Evolutionary conservation across 2,888 invertebrate species (phyloP), one percentile per base, ranked within the genome.

Genomic region (Pyrrhosoma nymphula): DNA sequence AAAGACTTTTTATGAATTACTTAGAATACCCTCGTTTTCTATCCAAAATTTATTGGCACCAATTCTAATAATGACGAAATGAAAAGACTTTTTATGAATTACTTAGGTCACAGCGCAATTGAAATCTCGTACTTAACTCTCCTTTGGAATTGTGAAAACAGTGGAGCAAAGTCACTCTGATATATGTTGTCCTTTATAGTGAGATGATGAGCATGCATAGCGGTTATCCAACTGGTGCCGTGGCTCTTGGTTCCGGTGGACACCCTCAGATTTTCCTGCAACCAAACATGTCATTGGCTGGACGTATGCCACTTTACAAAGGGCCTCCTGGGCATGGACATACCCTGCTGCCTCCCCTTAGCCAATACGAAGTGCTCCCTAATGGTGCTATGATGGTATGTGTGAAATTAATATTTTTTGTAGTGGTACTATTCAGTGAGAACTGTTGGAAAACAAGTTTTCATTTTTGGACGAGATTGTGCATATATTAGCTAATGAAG

Each of bases 181-280:
- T 26, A 35, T 82, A 16, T 18, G 12, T n/a, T 14, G 4, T 35
- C 14, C 10, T 47, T 96, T 95, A 26, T 95, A 96, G 96, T 95
- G 96, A 96, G 82, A 96, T 96, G 95, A 95, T 96, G 95, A 95
- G 95, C 63, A 95, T 96, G 75, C 96, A 96, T 95, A 96, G 96
- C 75, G 69, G 75, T 55, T 96, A 96, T 95, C 95, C 88, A 16
- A 16, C 69, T 12, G 91, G 95, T 97, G 97, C 97, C 23, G 96
- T 97, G 95, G 97, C 97, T 20, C 96, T 97, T 88, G 97, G 97
- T 60, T 97, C 97, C 95, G 96, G 97, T 56, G 98, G 98, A 30
- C 98, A 98, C 96, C 98, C 98, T 47, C 98, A 98, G 95, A 97
- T 98, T 96, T 98, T 98, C 96, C 97, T 98, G 95, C 98, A 96